Percentiles rank a stretch among this genome's conserved stretches.
Conservation (phyloP, 2,888 invertebrate species). For the Phania funesta region DNA sequence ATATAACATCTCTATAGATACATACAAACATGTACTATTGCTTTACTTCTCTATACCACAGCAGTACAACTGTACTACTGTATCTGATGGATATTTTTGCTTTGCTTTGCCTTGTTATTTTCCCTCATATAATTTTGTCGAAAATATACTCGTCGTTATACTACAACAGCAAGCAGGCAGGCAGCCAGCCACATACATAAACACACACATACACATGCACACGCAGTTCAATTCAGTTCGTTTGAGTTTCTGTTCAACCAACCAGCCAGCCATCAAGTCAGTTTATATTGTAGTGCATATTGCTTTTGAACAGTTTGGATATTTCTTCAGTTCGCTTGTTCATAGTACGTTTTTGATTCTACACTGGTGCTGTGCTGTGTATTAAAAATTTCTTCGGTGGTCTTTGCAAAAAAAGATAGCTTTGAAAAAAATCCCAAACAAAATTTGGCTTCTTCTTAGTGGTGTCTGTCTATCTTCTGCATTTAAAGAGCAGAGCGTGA, state of each 20-base stretch:
- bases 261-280: conserved; percentile 57
- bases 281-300: conserved; percentile 52
- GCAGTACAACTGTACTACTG: conserved; percentile 44
- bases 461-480: background rate
- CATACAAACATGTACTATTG: conserved; percentile 63
- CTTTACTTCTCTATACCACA: conserved; percentile 36
- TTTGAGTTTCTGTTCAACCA: conserved; percentile 61
- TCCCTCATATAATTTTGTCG: conserved; percentile 41
- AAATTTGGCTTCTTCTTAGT: conserved; percentile 46
- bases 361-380: conserved; percentile 50
- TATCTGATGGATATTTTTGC: conserved; percentile 41
- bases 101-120: conserved; percentile 41
- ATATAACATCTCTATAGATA: conserved; percentile 55
- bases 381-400: conserved; percentile 49
- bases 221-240: conserved; percentile 57
- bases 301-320: conserved; percentile 49
- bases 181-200: conserved; percentile 15
- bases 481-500: conserved; percentile 34
- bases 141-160: conserved; percentile 28
- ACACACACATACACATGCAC: conserved; percentile 3
- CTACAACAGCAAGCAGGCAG: conserved; percentile 53
- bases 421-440: conserved; percentile 33
- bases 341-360: conserved; percentile 64
- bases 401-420: conserved; percentile 37
- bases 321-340: conserved; percentile 61